Percentiles rank a stretch among this genome's conserved stretches.
phyloP scores from a whole-genome alignment of 1,140 invertebrate species.

The Diachasmimorpha longicaudata region DNA sequence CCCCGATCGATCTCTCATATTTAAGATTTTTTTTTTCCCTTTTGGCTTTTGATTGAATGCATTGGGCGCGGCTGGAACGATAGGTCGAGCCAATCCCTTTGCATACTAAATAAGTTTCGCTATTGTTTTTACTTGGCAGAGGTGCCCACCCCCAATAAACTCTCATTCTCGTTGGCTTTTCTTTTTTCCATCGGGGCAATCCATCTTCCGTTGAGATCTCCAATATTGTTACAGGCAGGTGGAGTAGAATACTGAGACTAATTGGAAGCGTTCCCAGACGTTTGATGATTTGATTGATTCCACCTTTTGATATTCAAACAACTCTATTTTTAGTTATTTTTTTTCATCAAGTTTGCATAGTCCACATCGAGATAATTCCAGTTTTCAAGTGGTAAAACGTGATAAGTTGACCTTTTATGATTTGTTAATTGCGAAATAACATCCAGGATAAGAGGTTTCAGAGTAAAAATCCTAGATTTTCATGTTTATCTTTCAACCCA shows the following conservation, averaged over 20 bases:
- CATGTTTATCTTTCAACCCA: too few species aligned
- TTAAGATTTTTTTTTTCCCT: neutral
- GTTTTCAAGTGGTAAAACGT: neutral
- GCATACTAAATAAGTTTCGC: neutral
- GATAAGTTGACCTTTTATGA: too few species aligned
- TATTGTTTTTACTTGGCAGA: neutral
- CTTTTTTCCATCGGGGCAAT: neutral
- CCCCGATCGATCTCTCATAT: neutral
- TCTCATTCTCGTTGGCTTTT: neutral
- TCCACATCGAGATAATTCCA: neutral
- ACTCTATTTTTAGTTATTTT: neutral
- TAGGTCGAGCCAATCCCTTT: conserved; percentile 3
- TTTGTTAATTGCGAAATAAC: too few species aligned
- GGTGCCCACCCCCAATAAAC: neutral
- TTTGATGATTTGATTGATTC: neutral
- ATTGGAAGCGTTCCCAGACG: neutral
- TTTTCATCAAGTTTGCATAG: neutral
- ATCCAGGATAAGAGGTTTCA: too few species aligned
- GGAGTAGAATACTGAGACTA: neutral
- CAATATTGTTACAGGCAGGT: neutral
- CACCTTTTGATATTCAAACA: neutral
- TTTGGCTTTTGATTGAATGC: neutral
- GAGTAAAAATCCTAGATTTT: too few species aligned
- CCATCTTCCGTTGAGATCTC: neutral
- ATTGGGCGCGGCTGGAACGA: neutral